Percentiles rank a stretch among this genome's conserved stretches.
phyloP scores from a whole-genome alignment of 2,113 vertebrate species.

The Meleagris gallopavo region DNA sequence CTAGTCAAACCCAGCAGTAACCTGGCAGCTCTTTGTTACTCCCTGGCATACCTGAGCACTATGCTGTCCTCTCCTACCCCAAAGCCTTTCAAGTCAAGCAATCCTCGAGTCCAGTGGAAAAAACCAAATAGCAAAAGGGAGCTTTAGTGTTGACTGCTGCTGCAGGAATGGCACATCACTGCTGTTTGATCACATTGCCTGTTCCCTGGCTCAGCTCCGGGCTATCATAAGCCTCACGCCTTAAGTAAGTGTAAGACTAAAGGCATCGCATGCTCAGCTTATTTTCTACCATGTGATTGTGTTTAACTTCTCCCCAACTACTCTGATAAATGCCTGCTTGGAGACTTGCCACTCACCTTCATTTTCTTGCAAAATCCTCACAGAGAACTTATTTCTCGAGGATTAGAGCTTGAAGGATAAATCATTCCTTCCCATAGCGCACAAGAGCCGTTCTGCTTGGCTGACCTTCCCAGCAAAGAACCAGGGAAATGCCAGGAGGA shows the following conservation, averaged over 20 bases:
- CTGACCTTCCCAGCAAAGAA: slow-evolving; percentile 35
- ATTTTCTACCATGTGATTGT: slow-evolving; percentile 37
- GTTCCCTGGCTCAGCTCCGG: background rate
- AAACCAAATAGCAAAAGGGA: background rate
- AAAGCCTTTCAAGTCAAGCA: background rate
- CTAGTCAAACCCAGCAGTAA: background rate
- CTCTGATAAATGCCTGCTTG: slow-evolving; percentile 6
- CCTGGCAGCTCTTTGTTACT: background rate
- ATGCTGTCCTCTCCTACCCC: background rate
- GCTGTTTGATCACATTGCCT: background rate
- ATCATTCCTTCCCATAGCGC: slow-evolving; percentile 7
- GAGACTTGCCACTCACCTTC: slow-evolving; percentile 41
- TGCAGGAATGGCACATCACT: background rate
- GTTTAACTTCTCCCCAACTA: slow-evolving; percentile 24
- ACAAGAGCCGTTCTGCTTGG: slow-evolving; percentile 8
- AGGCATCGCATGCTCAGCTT: background rate
- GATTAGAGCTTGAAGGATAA: slow-evolving; percentile 62
- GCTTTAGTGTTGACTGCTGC: background rate
- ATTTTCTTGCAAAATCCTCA: slow-evolving; percentile 38
- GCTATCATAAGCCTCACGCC: background rate
- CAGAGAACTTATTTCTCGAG: slow-evolving; percentile 47
- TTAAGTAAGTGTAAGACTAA: slow-evolving; percentile 16
- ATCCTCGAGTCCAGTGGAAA: background rate
- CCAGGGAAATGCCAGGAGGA: slow-evolving; percentile 1
- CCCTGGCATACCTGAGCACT: rapidly evolving